Base-by-base conservation (phyloP, 2,888 invertebrate genomes). In the Biston stratarius region DNA sequence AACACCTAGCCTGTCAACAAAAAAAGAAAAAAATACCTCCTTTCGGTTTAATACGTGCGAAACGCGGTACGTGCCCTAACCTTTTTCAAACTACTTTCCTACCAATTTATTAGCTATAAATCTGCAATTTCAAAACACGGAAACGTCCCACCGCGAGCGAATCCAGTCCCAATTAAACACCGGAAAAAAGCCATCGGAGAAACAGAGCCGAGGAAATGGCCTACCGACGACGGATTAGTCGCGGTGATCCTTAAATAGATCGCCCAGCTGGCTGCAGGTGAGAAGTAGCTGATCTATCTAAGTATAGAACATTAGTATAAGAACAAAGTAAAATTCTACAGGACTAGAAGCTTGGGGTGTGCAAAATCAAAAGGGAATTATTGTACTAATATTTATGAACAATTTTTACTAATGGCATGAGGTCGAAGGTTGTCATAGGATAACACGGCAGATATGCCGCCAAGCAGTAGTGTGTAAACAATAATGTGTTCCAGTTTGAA, bases 211-310 rank as follows among this genome's bases (percentile, higher is more conserved):
- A 34, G 72, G 72, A 74, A 67, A 63, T 33, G 55, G 7, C 49
- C 47, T 45, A 33, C 61, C 49, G 60, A 51, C 48, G 48, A 45
- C 61, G 65, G 55, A 57, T 61, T 62, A 53, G 58, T 62, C 8
- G 56, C 47, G 53, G 62, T 10, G 70, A 66, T 74, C 73, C 73
- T 70, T 74, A 74, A 76, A 74, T 74, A 74, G 76, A 73, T 69
- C 61, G 42, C 68, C 45, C 61, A 38, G 51, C 38, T 45, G 57
- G 47, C n/a, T 0, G 34, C 51, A 51, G 51, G 51, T 51, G n/a
- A 34, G 34, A 36, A 34, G 45, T 52, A 15, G 53, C 14, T 7
- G 11, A 34, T 11, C 44, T 53, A 55, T 62, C 51, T 52, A 24
- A 24, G 24, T 24, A 44, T 60, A 34, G 59, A 49, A 14, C 40